Percentiles rank a stretch among this genome's conserved stretches.
These are phyloP conservation scores for Varanus komodoensis DNA, from an alignment of 2,113 vertebrate species.

Conservation along the genomic window DNA sequence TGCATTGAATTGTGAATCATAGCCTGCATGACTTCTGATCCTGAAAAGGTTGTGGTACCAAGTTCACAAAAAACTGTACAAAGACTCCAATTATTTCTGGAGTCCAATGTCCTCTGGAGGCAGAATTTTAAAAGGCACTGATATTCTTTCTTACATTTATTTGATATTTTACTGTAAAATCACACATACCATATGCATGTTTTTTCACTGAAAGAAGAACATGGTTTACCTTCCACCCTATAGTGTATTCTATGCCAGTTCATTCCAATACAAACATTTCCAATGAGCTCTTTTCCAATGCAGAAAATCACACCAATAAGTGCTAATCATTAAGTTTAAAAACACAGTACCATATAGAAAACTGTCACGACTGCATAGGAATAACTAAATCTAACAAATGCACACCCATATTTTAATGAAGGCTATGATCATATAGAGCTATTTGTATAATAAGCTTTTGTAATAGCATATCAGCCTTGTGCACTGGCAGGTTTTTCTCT, in stretches of 20 bases:
- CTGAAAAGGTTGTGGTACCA: neutral
- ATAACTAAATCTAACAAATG: neutral
- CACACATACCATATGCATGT: neutral
- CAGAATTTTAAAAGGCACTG: neutral
- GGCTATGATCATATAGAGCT: neutral
- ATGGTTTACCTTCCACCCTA: neutral
- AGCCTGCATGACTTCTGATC: neutral
- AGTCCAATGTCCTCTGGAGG: neutral
- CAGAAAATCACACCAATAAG: constrained; percentile 7
- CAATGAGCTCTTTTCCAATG: neutral
- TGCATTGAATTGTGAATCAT: neutral
- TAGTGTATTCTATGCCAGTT: neutral
- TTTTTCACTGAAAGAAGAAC: neutral
- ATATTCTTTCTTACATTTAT: neutral
- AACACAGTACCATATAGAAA: too few relatives aligned
- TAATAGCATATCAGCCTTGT: neutral
- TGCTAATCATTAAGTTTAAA: neutral
- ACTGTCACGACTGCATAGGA: neutral
- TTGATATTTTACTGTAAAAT: neutral
- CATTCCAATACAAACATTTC: too few relatives aligned
- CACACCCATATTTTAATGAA: too few relatives aligned
- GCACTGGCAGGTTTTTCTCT: neutral
- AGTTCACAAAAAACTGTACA: neutral
- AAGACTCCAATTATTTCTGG: neutral
- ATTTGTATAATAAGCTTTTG: neutral